Percentiles rank a stretch among this genome's conserved stretches.
phyloP scores from a whole-genome alignment of 1,140 invertebrate species.

The Ephestia elutella region DNA sequence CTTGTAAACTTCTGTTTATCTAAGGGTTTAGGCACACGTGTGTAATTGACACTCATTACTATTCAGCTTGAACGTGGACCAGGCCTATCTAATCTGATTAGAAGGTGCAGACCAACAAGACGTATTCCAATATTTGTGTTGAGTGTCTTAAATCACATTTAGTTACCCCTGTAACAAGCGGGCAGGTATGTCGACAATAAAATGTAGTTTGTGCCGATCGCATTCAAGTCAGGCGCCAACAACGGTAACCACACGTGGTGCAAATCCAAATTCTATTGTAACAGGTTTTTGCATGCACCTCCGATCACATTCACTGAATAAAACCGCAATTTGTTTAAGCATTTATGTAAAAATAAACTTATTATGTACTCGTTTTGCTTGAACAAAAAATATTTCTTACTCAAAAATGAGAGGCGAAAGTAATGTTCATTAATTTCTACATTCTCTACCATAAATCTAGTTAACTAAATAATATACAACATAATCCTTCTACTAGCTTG shows the following conservation, averaged over 20 bases:
- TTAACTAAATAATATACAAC: too few species aligned
- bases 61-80: constrained; percentile 47
- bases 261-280: constrained; percentile 30
- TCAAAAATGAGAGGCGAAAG: too few species aligned
- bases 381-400: background rate
- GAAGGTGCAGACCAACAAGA: constrained; percentile 46
- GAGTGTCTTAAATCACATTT: constrained; percentile 65
- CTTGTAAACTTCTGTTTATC: background rate
- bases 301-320: background rate
- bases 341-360: background rate
- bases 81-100: constrained; percentile 62
- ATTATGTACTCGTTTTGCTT: background rate
- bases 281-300: constrained; percentile 19
- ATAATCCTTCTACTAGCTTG: too few species aligned
- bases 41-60: constrained; percentile 32
- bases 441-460: too few species aligned
- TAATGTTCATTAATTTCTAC: too few species aligned
- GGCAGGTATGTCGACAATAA: constrained; percentile 61
- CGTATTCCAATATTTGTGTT: constrained; percentile 64
- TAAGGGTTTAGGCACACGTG: constrained; percentile 1
- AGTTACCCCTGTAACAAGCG: constrained; percentile 45
- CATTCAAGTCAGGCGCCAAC: constrained; percentile 63
- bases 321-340: background rate
- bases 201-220: constrained; percentile 62
- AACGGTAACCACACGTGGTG: constrained; percentile 44